Evolutionary conservation across 2,797 vertebrate species (phyloP), one percentile per base, ranked within the genome.

Genomic region (Enteromius argenteus): DNA sequence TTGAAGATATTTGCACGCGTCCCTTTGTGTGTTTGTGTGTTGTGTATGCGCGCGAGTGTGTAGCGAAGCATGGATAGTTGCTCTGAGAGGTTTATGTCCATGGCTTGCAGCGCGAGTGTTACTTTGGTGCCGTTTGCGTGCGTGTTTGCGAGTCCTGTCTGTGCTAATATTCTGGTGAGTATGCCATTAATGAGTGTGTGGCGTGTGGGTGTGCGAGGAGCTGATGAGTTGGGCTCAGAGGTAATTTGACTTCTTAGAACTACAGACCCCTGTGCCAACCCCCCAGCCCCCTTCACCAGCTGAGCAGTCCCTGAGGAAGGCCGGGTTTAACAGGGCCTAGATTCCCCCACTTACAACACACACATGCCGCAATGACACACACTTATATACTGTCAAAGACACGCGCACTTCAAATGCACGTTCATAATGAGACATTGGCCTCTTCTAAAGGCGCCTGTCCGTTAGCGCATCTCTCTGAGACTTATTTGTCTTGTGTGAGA

Each of bases 191-290:
- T 89, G 88, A 95, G 95, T 94, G 93, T 93, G 91, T 92, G 91
- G 94, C 91, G 92, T 94, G 93, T 94, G 93, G 94, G 93, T 94
- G 94, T 95, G 94, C 94, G 92, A 94, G 93, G 94, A 94, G 77
- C 76, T 83, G 85, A 87, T 89, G 75, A 95, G 94, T 92, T 92
- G 94, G 85, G 95, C 96, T 96, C 96, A 94, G 95, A 96, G 96
- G 95, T 96, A 96, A 96, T 96, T 96, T 96, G 96, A 96, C 95
- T 96, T 96, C 96, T 96, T 95, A 95, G 96, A 96, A 94, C 95
- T 93, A 90, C 90, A 89, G 94, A 95, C 94, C 95, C 95, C 95
- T 95, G 85, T 96, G 94, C 93, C 82, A 83, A 95, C 95, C 95
- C 92, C 93, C 92, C 91, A 93, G 92, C 93, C 64, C 94, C 94